These are phyloP conservation scores for Coreoperca whiteheadi DNA, from an alignment of 2,113 vertebrate species.

Conservation along the genomic window DNA sequence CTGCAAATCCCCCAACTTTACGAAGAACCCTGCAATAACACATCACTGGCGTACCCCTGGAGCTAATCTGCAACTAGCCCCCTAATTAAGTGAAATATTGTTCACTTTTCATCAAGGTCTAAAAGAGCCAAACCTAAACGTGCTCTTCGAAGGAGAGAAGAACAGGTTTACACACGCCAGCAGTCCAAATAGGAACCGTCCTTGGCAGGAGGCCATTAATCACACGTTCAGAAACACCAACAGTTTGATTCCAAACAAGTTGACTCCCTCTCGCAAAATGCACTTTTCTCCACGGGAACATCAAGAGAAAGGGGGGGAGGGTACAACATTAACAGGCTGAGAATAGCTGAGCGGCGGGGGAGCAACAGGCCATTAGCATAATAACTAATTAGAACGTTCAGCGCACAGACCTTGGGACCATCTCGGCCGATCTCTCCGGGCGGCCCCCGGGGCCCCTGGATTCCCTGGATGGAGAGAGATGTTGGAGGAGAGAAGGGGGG, in stretches of 20 bases:
- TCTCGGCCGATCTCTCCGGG: slow-evolving; percentile 76
- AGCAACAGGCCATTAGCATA: slow-evolving; percentile 69
- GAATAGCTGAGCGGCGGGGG: slow-evolving; percentile 42
- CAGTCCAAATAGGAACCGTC: not conserved
- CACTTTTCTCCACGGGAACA: slow-evolving; percentile 53
- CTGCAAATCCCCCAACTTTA: not conserved
- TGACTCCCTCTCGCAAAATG: slow-evolving; percentile 39
- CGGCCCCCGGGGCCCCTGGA: slow-evolving; percentile 70
- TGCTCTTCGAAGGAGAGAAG: not conserved
- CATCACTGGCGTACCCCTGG: not conserved
- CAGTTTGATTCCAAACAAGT: slow-evolving; percentile 51
- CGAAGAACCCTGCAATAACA: not conserved
- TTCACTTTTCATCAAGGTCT: not conserved
- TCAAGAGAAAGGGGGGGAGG: slow-evolving; percentile 40
- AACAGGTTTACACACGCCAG: not conserved
- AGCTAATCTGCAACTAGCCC: not conserved
- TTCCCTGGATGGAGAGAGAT: slow-evolving; percentile 67
- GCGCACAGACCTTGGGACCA: slow-evolving; percentile 81
- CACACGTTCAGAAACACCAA: slow-evolving; percentile 34
- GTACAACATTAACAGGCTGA: slow-evolving; percentile 37
- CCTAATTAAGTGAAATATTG: not conserved
- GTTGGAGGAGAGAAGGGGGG: not conserved
- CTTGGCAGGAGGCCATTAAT: slow-evolving; percentile 21
- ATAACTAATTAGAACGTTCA: slow-evolving; percentile 72
- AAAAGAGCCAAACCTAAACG: not conserved